Evolutionary conservation across 2,888 invertebrate genomes (phyloP).

Genomic region (Caenorhabditis sp.): DNA sequence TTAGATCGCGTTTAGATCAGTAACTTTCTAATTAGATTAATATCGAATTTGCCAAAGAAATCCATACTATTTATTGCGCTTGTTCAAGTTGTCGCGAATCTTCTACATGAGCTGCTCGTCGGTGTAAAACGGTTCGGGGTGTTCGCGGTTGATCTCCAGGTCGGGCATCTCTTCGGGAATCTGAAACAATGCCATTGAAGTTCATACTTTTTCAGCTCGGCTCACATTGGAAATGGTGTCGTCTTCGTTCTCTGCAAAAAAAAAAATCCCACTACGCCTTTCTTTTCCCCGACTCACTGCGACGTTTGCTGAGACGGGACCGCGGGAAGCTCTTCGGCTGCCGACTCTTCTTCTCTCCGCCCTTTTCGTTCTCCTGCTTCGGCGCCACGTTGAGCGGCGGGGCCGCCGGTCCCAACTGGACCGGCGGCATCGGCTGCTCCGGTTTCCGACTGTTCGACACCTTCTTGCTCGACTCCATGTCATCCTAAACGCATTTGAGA

Average conservation of each 20-base stretch:
- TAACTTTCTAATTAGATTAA: too few relatives aligned
- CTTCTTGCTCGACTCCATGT: neutral
- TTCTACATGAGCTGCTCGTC: conserved; percentile 53
- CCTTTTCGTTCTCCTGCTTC: neutral
- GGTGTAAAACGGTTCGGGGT: conserved; percentile 54
- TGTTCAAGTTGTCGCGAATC: neutral
- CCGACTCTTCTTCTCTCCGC: neutral
- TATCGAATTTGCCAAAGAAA: too few relatives aligned
- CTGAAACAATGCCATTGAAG: conserved; percentile 8
- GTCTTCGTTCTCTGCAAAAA: conserved; percentile 30
- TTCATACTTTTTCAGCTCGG: neutral
- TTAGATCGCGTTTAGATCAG: too few relatives aligned
- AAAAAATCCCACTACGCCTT: neutral
- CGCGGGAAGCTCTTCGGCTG: neutral
- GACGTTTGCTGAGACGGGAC: neutral
- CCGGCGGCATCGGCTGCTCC: neutral
- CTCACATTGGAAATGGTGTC: conserved; percentile 52
- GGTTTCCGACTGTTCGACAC: neutral
- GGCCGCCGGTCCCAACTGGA: too few relatives aligned
- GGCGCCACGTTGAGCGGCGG: too few relatives aligned
- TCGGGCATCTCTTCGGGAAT: conserved; percentile 60
- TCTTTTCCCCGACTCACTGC: neutral
- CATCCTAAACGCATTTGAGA: neutral
- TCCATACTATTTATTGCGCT: too few relatives aligned
- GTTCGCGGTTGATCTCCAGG: conserved; percentile 48